Conservation (phyloP, 2,888 invertebrate genomes). For the Phrixothrix hirtus region DNA sequence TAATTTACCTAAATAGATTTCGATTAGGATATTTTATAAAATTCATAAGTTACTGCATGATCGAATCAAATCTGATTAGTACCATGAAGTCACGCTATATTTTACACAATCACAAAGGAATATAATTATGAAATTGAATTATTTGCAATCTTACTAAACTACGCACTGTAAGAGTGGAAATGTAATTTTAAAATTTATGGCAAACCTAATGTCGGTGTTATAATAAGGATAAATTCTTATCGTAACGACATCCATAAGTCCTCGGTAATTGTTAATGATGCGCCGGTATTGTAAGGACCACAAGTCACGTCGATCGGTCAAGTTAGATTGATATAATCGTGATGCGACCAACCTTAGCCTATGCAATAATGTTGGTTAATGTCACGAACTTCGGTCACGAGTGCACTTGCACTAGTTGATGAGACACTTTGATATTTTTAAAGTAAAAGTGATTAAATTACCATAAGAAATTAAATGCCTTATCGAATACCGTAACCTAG, state of each 20-base stretch:
- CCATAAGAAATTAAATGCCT: no score
- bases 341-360: slow-evolving; percentile 30
- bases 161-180: not conserved
- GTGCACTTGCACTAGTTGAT: slow-evolving; percentile 32
- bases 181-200: not conserved
- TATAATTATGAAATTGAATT: no score
- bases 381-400: slow-evolving; percentile 33
- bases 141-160: no score
- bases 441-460: slow-evolving; percentile 16
- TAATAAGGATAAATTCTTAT: slow-evolving; percentile 26
- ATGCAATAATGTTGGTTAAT: slow-evolving; percentile 33
- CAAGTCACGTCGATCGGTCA: slow-evolving; percentile 32
- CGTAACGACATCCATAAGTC: slow-evolving; percentile 28
- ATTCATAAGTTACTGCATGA: no score
- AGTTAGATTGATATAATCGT: slow-evolving; percentile 34
- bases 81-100: no score
- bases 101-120: no score
- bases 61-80: no score
- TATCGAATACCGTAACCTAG: no score
- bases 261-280: slow-evolving; percentile 33
- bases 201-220: slow-evolving; percentile 11
- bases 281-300: slow-evolving; percentile 30
- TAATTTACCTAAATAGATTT: no score
- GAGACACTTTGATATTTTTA: slow-evolving; percentile 23
- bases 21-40: no score